These are phyloP conservation scores for Doryteuthis pealeii DNA, from an alignment of 1,140 invertebrate genomes.

Conservation along the genomic window DNA sequence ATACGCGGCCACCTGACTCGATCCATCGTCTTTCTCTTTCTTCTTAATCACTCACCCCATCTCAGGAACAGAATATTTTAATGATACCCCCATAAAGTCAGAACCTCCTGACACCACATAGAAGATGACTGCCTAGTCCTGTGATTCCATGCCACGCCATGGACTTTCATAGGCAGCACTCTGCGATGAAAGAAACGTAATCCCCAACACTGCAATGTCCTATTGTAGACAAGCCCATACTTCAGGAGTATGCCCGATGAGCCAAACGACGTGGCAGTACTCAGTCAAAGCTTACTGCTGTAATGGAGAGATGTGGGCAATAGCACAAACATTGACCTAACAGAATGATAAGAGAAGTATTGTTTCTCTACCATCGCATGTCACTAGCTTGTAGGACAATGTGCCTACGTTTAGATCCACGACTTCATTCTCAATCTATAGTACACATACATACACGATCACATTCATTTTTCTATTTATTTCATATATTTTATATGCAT, in stretches of 20 bases:
- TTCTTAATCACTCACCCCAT: constrained; percentile 3
- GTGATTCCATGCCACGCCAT: not conserved
- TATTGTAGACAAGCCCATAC: not conserved
- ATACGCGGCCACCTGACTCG: not conserved
- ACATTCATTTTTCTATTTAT: too few relatives aligned
- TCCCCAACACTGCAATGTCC: not conserved
- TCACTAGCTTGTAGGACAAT: not conserved
- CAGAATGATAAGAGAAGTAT: constrained; percentile 7
- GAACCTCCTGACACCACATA: constrained; percentile 6
- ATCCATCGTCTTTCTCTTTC: not conserved
- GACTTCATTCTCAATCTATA: not conserved
- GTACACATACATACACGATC: too few relatives aligned
- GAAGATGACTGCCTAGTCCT: not conserved
- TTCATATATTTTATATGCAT: too few relatives aligned
- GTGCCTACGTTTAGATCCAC: not conserved
- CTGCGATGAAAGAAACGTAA: not conserved
- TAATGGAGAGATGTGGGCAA: not conserved
- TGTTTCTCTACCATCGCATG: constrained; percentile 1
- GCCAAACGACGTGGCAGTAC: not conserved
- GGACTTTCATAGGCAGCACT: not conserved
- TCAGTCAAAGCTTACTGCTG: not conserved
- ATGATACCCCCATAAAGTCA: not conserved
- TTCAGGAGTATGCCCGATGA: not conserved
- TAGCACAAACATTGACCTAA: not conserved
- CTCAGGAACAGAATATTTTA: not conserved